Percentiles rank a stretch among this genome's conserved stretches.
Evolutionary conservation across 2,797 vertebrate genomes (phyloP).

Genomic region (Paratrypauchen microcephalus): DNA sequence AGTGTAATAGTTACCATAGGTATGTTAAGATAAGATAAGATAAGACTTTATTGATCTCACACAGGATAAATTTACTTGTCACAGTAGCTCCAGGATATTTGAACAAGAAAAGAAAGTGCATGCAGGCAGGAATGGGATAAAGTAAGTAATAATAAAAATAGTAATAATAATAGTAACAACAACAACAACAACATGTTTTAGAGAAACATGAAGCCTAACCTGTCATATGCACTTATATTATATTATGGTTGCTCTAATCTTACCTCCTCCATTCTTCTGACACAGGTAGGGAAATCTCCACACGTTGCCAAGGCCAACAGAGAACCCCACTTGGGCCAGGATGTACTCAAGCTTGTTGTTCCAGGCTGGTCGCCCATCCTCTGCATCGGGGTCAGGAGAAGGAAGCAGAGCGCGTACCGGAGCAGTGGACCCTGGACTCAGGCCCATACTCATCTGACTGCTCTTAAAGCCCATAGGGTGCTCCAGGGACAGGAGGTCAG

Average conservation of each 20-base stretch:
- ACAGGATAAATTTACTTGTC: no score
- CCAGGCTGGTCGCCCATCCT: constrained; percentile 92
- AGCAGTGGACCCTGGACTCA: constrained; percentile 71
- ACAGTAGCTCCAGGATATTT: no score
- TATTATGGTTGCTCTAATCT: constrained; percentile 30
- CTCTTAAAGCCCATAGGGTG: constrained; percentile 95
- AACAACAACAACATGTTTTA: no score
- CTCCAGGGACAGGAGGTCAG: constrained; percentile 92
- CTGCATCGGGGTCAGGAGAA: constrained; percentile 76
- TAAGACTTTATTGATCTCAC: no score
- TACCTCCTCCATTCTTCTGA: constrained; percentile 98
- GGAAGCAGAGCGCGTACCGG: constrained; percentile 74
- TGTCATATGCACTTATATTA: neutral
- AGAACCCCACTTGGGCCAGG: constrained; percentile 95
- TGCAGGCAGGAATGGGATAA: no score
- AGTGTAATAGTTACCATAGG: no score
- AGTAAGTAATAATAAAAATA: no score
- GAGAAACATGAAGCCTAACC: no score
- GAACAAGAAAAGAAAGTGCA: no score
- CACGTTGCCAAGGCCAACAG: constrained; percentile 94
- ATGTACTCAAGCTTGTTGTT: constrained; percentile 98
- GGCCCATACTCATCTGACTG: constrained; percentile 88
- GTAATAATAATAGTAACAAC: no score
- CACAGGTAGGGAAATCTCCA: constrained; percentile 98
- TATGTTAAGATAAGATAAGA: no score